Percentiles rank a stretch among this genome's conserved stretches.
phyloP scores from a whole-genome alignment of 2,797 vertebrate species.

The Enteromius viviparus region DNA sequence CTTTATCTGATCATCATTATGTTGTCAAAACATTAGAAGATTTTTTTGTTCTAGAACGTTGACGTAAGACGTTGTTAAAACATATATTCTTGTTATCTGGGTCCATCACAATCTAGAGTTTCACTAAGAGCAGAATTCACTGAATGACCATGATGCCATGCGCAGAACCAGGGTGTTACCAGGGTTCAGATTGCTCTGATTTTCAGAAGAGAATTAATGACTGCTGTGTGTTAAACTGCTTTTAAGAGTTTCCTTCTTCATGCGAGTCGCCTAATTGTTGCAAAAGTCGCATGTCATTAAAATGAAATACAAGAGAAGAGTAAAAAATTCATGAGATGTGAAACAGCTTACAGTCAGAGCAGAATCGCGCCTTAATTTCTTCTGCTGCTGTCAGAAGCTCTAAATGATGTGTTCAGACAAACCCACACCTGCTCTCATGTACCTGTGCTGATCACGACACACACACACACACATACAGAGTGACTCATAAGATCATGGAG shows the following conservation, averaged over 20 bases:
- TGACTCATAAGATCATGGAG: constrained; percentile 27
- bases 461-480: not conserved
- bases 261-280: not conserved
- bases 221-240: not conserved
- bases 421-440: constrained; percentile 10
- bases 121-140: not conserved
- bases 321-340: constrained; percentile 4
- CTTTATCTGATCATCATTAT: not conserved
- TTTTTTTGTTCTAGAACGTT: not conserved
- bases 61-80: not conserved
- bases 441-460: constrained; percentile 15
- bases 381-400: not conserved
- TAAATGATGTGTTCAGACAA: not conserved
- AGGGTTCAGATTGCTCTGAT: too few relatives aligned
- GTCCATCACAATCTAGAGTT: not conserved
- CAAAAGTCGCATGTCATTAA: constrained; percentile 13
- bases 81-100: not conserved
- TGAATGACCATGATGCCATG: not conserved
- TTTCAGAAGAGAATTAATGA: not conserved
- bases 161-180: not conserved
- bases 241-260: not conserved
- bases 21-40: not conserved
- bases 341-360: constrained; percentile 5
- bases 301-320: constrained; percentile 15
- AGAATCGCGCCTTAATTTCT: not conserved